Evolutionary conservation across 2,888 invertebrate species (phyloP).

Genomic region (Latrodectus hesperus): DNA sequence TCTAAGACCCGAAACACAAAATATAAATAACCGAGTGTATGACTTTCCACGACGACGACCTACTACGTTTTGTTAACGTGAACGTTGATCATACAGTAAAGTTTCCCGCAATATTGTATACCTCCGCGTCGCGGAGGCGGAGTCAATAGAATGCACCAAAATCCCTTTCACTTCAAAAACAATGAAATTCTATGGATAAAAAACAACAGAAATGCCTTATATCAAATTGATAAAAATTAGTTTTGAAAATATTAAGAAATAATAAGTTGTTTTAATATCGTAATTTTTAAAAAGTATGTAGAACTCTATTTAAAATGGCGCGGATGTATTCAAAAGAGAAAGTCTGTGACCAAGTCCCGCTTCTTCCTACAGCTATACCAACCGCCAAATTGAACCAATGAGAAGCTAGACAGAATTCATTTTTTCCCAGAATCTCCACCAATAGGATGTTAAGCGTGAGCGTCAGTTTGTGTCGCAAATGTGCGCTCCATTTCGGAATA

Average conservation of each 20-base stretch:
- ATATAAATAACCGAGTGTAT: conserved; percentile 49
- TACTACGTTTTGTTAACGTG: conserved; percentile 56
- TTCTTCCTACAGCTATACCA: conserved; percentile 12
- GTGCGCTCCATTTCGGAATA: conserved; percentile 14
- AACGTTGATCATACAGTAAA: conserved; percentile 64
- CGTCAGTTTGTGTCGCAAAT: conserved; percentile 43
- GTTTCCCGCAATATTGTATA: conserved; percentile 59
- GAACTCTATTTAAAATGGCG: conserved; percentile 8
- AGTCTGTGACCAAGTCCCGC: conserved; percentile 3
- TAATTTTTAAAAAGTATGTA: conserved; percentile 10
- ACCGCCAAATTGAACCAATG: conserved; percentile 43
- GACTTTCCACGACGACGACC: conserved; percentile 17
- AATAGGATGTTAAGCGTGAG: conserved; percentile 26
- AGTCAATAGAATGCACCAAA: conserved; percentile 17
- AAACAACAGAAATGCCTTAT: background rate
- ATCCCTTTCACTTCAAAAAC: background rate
- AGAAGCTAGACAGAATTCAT: conserved; percentile 4
- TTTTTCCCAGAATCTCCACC: conserved; percentile 43
- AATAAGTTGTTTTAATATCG: background rate
- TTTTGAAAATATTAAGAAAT: background rate
- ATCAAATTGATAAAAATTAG: background rate
- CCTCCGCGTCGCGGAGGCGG: conserved; percentile 54
- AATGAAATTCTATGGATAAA: background rate
- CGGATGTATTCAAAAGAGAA: background rate
- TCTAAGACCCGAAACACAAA: conserved; percentile 23